phyloP scores from a whole-genome alignment of 2,113 vertebrate species.

The Eptatretus burgeri region DNA sequence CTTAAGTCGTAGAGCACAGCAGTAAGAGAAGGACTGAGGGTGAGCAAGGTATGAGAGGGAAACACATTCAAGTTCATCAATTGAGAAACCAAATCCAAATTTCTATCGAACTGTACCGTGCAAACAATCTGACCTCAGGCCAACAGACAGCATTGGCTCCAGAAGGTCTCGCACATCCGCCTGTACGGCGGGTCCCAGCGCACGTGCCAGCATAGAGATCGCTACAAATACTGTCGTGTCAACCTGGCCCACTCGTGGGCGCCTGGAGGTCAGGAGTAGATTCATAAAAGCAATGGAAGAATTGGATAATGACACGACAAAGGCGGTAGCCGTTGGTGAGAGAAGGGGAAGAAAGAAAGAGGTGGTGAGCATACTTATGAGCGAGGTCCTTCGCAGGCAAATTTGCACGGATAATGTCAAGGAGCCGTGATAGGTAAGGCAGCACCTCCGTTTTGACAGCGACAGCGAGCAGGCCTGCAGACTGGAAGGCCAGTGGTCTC shows the following conservation, averaged over 20 bases:
- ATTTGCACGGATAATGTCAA: constrained; percentile 82
- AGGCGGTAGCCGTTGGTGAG: background rate
- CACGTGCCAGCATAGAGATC: constrained; percentile 83
- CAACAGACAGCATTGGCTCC: constrained; percentile 88
- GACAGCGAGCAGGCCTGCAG: constrained; percentile 66
- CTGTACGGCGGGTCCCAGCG: constrained; percentile 78
- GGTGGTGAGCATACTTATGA: constrained; percentile 41
- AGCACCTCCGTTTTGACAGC: constrained; percentile 69
- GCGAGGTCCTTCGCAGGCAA: constrained; percentile 86
- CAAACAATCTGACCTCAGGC: constrained; percentile 34
- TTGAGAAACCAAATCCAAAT: background rate
- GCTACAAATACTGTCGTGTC: constrained; percentile 93
- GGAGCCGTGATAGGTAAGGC: constrained; percentile 53
- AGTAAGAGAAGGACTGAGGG: constrained; percentile 55
- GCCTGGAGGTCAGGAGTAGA: constrained; percentile 20
- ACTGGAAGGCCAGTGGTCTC: constrained; percentile 67
- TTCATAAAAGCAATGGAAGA: background rate
- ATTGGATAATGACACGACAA: background rate
- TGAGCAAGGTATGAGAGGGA: background rate
- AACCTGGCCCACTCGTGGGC: constrained; percentile 81
- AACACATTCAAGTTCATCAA: background rate
- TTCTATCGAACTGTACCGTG: background rate
- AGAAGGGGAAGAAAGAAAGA: background rate
- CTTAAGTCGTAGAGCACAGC: constrained; percentile 86
- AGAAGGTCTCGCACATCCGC: constrained; percentile 91